A percentile compares a stretch with the other conserved stretches of the same genome.
Conservation (phyloP, 2,113 vertebrate genomes). For the Zeus faber region DNA sequence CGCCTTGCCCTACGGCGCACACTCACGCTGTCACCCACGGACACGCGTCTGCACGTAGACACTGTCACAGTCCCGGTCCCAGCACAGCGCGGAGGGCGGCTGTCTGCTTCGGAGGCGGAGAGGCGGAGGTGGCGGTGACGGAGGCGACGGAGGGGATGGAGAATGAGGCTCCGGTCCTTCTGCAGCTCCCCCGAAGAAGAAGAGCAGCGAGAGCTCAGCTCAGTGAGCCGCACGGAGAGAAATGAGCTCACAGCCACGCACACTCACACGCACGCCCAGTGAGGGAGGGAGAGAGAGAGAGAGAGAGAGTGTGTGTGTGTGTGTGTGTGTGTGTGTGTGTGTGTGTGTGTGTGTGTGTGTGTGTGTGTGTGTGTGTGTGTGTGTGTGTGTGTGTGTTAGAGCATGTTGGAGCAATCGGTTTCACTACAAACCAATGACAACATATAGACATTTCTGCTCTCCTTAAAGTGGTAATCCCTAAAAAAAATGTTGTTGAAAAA, state of each 20-base stretch:
- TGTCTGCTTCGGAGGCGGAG: not conserved
- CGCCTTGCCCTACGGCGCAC: no score
- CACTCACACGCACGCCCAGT: constrained; percentile 9
- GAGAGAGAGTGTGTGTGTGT: not conserved
- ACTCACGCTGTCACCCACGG: no score
- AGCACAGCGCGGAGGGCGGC: not conserved
- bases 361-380: not conserved
- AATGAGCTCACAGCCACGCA: constrained; percentile 24
- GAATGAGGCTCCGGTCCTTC: not conserved
- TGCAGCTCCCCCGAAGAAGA: not conserved
- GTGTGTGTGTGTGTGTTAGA: constrained; percentile 12
- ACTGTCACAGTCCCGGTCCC: not conserved
- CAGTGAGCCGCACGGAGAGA: constrained; percentile 14
- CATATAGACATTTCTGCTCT: no score
- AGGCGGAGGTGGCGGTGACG: not conserved
- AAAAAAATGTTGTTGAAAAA: no score
- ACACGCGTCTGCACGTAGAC: not conserved
- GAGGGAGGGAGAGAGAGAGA: constrained; percentile 11
- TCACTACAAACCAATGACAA: no score
- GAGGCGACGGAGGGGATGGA: not conserved
- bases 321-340: not conserved
- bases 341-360: not conserved
- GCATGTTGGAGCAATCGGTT: no score
- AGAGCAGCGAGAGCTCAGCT: constrained; percentile 21
- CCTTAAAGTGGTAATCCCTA: no score